These are phyloP conservation scores for Periophthalmodon schlosseri DNA, from an alignment of 2,113 vertebrate genomes.

Conservation along the genomic window DNA sequence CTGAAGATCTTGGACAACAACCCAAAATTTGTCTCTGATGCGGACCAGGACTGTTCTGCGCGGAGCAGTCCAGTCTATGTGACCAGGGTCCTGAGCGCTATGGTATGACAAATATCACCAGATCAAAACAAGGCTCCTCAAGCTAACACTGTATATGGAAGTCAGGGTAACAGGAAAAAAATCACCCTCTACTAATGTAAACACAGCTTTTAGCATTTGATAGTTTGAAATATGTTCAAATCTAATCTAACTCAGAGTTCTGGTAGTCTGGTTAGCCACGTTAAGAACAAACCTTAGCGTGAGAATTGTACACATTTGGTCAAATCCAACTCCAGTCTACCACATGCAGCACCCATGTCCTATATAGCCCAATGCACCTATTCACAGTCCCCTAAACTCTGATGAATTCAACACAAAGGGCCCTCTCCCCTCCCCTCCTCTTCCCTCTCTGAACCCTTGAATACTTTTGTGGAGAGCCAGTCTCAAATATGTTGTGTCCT, in stretches of 20 bases:
- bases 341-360: not conserved
- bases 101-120: conserved; percentile 75
- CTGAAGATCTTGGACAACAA: conserved; percentile 83
- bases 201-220: no score
- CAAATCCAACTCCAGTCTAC: not conserved
- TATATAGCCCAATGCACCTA: not conserved
- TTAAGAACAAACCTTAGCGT: not conserved
- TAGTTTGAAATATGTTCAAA: no score
- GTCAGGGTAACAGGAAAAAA: not conserved
- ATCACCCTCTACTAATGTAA: no score
- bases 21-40: conserved; percentile 81
- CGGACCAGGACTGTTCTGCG: conserved; percentile 76
- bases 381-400: not conserved
- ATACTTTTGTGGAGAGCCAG: not conserved
- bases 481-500: not conserved
- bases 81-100: conserved; percentile 85
- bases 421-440: not conserved
- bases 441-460: not conserved
- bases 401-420: not conserved
- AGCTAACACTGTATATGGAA: not conserved
- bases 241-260: no score
- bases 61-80: conserved; percentile 81
- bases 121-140: not conserved
- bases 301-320: not conserved
- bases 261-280: not conserved